A percentile compares a stretch with the other conserved stretches of the same genome.
phyloP scores from a whole-genome alignment of 1,140 invertebrate genomes.

The Pinna nobilis region DNA sequence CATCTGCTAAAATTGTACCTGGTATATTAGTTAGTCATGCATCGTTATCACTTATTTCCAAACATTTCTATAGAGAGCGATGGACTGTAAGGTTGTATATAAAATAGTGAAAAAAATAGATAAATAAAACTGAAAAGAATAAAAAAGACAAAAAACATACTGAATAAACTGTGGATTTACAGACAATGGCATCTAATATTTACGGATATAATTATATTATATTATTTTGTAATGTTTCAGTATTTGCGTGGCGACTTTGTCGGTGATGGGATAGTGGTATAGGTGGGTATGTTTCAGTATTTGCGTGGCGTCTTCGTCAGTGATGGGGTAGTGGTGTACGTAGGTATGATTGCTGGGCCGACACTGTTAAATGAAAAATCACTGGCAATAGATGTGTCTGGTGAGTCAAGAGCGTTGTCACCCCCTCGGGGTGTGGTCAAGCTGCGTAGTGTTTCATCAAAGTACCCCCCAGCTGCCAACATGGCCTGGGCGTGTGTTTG shows the following conservation, averaged over 20 bases:
- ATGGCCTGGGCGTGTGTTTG: constrained; percentile 67
- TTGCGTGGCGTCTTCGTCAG: constrained; percentile 20
- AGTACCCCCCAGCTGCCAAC: constrained; percentile 58
- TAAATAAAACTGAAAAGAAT: neutral
- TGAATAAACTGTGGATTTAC: neutral
- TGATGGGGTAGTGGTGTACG: constrained; percentile 24
- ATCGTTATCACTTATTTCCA: too few relatives aligned
- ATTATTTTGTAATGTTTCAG: too few relatives aligned
- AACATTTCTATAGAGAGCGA: too few relatives aligned
- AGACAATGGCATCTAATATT: too few relatives aligned
- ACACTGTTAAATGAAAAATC: constrained; percentile 42
- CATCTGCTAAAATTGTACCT: too few relatives aligned
- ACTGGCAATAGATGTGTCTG: constrained; percentile 37
- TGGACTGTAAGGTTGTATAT: too few relatives aligned
- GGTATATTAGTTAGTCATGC: too few relatives aligned
- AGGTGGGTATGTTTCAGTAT: constrained; percentile 7
- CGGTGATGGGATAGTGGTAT: constrained; percentile 27
- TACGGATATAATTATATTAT: too few relatives aligned
- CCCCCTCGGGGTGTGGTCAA: constrained; percentile 22
- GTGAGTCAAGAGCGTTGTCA: constrained; percentile 22
- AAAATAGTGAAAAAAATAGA: neutral
- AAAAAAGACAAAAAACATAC: neutral
- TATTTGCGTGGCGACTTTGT: constrained; percentile 21
- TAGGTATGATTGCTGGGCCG: constrained; percentile 4
- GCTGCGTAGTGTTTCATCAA: constrained; percentile 43